Conservation (phyloP, 2,113 vertebrate genomes). For the Scomber japonicus region DNA sequence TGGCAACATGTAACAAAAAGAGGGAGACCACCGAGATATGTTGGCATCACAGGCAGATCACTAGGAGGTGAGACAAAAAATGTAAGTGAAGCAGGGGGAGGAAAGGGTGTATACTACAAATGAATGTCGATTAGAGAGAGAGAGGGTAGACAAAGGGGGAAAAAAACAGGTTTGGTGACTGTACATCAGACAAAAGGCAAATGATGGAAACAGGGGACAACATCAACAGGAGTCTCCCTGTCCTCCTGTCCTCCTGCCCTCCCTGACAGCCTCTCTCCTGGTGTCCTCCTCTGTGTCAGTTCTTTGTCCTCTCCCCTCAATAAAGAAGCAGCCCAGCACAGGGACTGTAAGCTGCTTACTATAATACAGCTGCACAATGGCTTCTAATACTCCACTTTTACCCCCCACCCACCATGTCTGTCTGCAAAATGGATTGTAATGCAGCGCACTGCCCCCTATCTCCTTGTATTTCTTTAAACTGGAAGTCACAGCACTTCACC, state of each 20-base stretch:
- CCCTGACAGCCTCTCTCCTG: slow-evolving; percentile 2
- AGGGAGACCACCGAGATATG: neutral
- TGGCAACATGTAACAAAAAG: slow-evolving; percentile 39
- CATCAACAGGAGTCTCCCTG: neutral
- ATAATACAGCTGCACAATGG: slow-evolving; percentile 68
- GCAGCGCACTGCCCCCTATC: slow-evolving; percentile 26
- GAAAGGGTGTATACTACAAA: slow-evolving; percentile 6
- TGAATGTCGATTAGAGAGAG: slow-evolving; percentile 2
- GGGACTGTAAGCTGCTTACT: slow-evolving; percentile 78
- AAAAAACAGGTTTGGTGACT: neutral
- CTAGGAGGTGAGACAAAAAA: slow-evolving; percentile 6
- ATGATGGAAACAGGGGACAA: neutral
- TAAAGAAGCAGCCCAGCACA: slow-evolving; percentile 36
- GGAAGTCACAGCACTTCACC: neutral
- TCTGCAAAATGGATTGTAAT: slow-evolving; percentile 48
- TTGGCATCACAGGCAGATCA: slow-evolving; percentile 45
- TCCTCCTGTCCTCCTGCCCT: slow-evolving; percentile 7
- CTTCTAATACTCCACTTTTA: slow-evolving; percentile 58
- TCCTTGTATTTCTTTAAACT: slow-evolving; percentile 4
- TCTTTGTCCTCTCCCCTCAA: slow-evolving; percentile 30
- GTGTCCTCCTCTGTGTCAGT: slow-evolving; percentile 16
- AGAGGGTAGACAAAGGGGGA: neutral
- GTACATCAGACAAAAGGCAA: neutral
- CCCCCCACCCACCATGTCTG: slow-evolving; percentile 30
- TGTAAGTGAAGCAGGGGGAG: neutral